A percentile compares a stretch with the other conserved stretches of the same genome.
phyloP scores from a whole-genome alignment of 2,797 vertebrate genomes.

The Cyclura pinguis region DNA sequence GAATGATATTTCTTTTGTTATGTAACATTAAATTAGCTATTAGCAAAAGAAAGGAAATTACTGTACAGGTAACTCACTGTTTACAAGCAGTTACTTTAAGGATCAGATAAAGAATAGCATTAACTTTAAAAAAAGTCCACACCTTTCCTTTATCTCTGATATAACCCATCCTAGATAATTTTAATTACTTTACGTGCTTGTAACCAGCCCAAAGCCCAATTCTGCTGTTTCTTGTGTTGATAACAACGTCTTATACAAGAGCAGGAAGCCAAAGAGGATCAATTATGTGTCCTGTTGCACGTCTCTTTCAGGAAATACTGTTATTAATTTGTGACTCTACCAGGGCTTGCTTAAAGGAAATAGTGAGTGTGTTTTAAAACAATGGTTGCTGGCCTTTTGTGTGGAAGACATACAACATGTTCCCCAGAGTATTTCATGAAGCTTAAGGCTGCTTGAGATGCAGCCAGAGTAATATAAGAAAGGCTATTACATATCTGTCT shows the following conservation, averaged over 20 bases:
- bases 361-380: slow-evolving; percentile 37
- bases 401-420: slow-evolving; percentile 1
- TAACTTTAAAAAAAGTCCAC: not conserved
- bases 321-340: slow-evolving; percentile 45
- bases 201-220: not conserved
- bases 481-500: not conserved
- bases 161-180: not conserved
- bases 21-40: not conserved
- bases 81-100: not conserved
- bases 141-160: not conserved
- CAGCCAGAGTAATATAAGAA: not conserved
- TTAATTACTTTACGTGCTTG: not conserved
- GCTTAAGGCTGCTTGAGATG: slow-evolving; percentile 20
- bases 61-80: not conserved
- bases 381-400: slow-evolving; percentile 30
- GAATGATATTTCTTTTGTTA: not conserved
- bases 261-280: slow-evolving; percentile 39
- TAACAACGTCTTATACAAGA: slow-evolving; percentile 51
- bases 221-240: slow-evolving; percentile 24
- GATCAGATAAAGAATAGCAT: not conserved
- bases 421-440: not conserved
- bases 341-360: slow-evolving; percentile 30
- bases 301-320: slow-evolving; percentile 63
- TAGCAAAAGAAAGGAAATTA: not conserved
- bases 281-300: slow-evolving; percentile 41